These are phyloP conservation scores for Neosalanx taihuensis DNA, from an alignment of 2,797 vertebrate species.

Conservation along the genomic window DNA sequence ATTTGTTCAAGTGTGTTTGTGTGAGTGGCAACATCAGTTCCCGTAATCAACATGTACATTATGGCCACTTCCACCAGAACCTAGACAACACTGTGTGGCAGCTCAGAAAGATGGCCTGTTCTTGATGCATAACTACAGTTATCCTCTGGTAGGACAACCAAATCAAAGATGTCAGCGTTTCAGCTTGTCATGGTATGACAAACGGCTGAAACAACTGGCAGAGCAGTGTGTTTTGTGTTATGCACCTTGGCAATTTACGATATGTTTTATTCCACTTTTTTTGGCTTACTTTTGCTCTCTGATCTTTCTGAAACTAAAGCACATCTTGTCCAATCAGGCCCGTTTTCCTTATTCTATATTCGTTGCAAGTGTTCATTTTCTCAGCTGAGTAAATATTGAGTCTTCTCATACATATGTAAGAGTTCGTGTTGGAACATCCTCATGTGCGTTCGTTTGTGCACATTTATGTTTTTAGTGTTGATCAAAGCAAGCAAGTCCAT, in stretches of 20 bases:
- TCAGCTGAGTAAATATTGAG: not conserved
- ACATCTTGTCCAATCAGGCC: not conserved
- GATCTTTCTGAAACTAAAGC: not conserved
- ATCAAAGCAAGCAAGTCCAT: conserved; percentile 3
- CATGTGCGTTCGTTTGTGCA: not conserved
- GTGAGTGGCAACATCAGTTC: not conserved
- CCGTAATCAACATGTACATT: conserved; percentile 5
- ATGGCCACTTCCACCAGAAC: conserved; percentile 15
- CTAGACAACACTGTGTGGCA: conserved; percentile 33
- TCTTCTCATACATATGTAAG: too few relatives aligned
- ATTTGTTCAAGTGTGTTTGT: not conserved
- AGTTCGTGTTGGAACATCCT: not conserved
- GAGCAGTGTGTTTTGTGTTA: not conserved
- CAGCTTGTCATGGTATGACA: conserved; percentile 15
- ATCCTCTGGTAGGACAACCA: not conserved
- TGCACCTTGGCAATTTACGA: not conserved
- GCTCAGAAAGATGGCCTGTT: conserved; percentile 48
- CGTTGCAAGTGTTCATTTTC: not conserved
- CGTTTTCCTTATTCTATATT: not conserved
- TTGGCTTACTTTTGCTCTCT: not conserved
- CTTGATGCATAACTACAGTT: conserved; percentile 25
- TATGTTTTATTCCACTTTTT: not conserved
- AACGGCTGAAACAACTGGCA: not conserved
- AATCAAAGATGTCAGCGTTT: conserved; percentile 31
- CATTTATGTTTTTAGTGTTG: not conserved